Percentiles rank a stretch among this genome's conserved stretches.
Evolutionary conservation across 2,888 invertebrate genomes (phyloP).

Genomic region (Neoaliturus tenellus): DNA sequence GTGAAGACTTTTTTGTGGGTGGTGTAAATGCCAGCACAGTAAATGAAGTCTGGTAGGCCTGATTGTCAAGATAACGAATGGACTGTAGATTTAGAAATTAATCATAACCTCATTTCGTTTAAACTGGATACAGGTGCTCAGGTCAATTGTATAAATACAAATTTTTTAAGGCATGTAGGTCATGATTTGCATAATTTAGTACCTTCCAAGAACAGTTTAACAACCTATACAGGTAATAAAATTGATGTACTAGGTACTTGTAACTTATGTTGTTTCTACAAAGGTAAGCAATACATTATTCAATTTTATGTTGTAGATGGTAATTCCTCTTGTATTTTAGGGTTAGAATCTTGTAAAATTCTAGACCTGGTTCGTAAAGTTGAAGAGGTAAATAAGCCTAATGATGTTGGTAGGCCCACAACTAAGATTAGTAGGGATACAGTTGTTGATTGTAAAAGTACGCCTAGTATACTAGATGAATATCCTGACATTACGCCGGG

Average conservation of each 20-base stretch:
- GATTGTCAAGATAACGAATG: background rate
- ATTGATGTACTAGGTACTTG: background rate
- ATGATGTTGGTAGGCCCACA: background rate
- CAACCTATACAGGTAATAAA: background rate
- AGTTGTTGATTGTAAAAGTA: background rate
- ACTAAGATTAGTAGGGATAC: background rate
- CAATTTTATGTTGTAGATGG: no score
- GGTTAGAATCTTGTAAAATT: background rate
- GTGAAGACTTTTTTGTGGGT: no score
- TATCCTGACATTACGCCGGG: background rate
- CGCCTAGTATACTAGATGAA: background rate
- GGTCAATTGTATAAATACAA: slow-evolving; percentile 4
- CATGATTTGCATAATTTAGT: no score
- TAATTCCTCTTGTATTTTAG: background rate
- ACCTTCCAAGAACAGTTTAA: no score
- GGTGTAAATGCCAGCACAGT: no score
- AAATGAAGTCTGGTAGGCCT: no score
- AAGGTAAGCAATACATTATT: no score
- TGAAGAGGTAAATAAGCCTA: background rate
- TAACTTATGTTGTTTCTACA: no score
- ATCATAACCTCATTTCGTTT: no score
- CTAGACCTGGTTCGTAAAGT: background rate
- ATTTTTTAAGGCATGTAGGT: no score
- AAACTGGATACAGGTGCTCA: no score
- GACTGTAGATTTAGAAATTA: background rate